phyloP scores from a whole-genome alignment of 35 echinoderm and acorn worm species.

The Patiria miniata region DNA sequence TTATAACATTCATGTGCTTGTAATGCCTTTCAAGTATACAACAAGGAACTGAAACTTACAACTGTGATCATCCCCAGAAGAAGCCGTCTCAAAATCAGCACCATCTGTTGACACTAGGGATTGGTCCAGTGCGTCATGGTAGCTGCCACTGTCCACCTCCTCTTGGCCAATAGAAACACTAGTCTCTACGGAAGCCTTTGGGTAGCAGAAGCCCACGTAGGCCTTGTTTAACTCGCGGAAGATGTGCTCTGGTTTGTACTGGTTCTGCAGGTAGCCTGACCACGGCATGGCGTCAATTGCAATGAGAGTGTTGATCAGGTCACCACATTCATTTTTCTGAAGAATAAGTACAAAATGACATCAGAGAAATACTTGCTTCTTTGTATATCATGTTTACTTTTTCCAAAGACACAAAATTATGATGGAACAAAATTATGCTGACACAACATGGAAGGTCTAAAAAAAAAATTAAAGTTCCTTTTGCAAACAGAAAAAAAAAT shows the following conservation, averaged over 20 bases:
- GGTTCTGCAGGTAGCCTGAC: slow-evolving; percentile 40
- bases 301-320: slow-evolving; percentile 40
- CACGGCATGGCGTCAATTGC: slow-evolving; percentile 48
- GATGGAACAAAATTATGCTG: no score
- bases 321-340: slow-evolving; percentile 37
- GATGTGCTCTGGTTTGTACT: slow-evolving; percentile 53
- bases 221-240: slow-evolving; percentile 84
- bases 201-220: slow-evolving; percentile 66
- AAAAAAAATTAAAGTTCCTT: no score
- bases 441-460: no score
- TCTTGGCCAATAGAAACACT: neutral
- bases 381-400: no score
- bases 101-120: slow-evolving; percentile 67
- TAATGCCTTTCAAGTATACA: no score
- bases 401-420: no score
- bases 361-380: no score
- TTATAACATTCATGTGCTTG: no score
- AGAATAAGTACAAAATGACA: no score
- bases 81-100: slow-evolving; percentile 75
- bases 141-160: slow-evolving; percentile 49
- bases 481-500: no score
- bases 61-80: slow-evolving; percentile 47
- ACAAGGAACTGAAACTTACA: neutral
- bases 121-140: slow-evolving; percentile 64
- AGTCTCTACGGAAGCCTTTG: neutral